Base-by-base conservation (phyloP, 2,888 invertebrate species). In the Falcaria lacertinaria region DNA sequence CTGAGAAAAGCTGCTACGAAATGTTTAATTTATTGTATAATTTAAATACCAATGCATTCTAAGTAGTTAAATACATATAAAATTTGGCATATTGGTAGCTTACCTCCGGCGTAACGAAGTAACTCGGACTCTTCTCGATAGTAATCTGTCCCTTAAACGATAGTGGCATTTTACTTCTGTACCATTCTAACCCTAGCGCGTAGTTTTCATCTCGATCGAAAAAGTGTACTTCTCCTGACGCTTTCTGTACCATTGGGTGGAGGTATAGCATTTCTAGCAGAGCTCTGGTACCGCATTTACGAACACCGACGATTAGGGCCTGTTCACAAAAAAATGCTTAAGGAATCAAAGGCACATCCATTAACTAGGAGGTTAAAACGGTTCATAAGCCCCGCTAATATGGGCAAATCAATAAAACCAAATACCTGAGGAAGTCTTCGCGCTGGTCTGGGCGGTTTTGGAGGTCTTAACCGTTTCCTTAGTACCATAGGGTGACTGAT, bases 81-180 rank as follows among this genome's bases (percentile, higher is more conserved):
- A n/a, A n/a, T n/a, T n/a, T n/a, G n/a, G n/a, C n/a, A n/a, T n/a
- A n/a, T n/a, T n/a, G n/a, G n/a, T n/a, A n/a, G n/a, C 91, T 91
- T 80, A 97, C 98, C 92, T 96, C 95, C 11, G 96, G 95, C 43
- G 97, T 97, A 36, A 98, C 97, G 87, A 99, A 99, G 86, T 99
- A 99, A 67, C 97, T 97, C 4, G 99, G 99, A 64, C 97, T 98
- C 86, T 99, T 99, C 83, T 99, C 99, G 61, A 98, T 96, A 43
- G 98, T 98, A 58, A 98, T 94, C 82, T 98, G 98, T 34, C 96
- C 96, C 52, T 94, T 93, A 80, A 95, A 96, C 1, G 98, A 97
- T 68, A 95, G 94, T 8, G 98, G 98, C 98, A 98, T 98, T 77
- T 96, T 96, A 72, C 93, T 93, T 47, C 96, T 90, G 82, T 99